Evolutionary conservation across 2,797 vertebrate species (phyloP).

Genomic region (Fistularia commersonii): DNA sequence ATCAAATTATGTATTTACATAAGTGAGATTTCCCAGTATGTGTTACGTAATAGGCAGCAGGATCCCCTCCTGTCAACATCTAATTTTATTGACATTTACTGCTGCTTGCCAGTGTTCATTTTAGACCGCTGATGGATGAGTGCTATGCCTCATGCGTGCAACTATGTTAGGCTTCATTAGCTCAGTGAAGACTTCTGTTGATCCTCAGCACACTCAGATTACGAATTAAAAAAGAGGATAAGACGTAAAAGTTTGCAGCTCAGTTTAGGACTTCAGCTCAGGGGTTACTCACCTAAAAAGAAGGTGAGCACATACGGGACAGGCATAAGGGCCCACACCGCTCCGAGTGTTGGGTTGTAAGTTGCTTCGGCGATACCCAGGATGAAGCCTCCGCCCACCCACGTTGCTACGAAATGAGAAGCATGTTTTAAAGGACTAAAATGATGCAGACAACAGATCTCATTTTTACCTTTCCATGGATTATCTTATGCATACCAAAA

Average conservation of each 20-base stretch:
- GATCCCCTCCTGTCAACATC: neutral
- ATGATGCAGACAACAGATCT: too few relatives aligned
- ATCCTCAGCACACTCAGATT: neutral
- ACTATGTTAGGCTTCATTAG: neutral
- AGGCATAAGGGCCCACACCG: slow-evolving; percentile 80
- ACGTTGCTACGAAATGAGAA: slow-evolving; percentile 69
- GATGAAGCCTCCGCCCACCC: slow-evolving; percentile 84
- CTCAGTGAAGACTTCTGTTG: neutral
- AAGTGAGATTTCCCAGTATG: neutral
- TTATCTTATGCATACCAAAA: too few relatives aligned
- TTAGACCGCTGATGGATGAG: neutral
- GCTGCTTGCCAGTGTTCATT: neutral
- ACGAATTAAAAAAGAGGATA: neutral
- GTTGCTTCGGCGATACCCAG: slow-evolving; percentile 80
- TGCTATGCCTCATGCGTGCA: neutral
- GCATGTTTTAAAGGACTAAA: neutral
- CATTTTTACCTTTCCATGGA: too few relatives aligned
- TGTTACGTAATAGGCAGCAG: neutral
- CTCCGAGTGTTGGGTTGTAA: slow-evolving; percentile 77
- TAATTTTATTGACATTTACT: neutral
- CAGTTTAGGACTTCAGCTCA: neutral
- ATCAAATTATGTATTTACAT: slow-evolving; percentile 1
- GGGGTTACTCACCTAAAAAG: slow-evolving; percentile 70
- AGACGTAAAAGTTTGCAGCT: neutral
- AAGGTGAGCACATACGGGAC: slow-evolving; percentile 78